phyloP scores from a whole-genome alignment of 2,888 invertebrate genomes.

The Drosophila nigritarsus region DNA sequence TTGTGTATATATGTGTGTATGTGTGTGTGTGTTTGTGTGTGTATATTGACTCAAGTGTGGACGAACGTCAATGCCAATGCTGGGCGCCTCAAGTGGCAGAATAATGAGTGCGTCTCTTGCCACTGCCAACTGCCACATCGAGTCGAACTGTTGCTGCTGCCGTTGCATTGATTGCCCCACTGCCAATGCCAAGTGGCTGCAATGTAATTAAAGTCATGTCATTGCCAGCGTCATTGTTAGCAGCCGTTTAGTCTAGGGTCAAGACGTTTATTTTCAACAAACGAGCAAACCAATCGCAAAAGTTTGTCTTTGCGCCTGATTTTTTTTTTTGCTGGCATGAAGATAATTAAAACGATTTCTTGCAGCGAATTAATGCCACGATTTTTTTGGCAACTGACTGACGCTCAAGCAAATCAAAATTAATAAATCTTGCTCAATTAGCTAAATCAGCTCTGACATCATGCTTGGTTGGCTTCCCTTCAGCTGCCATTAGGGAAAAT shows the following conservation, averaged over 20 bases:
- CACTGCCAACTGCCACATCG: conserved; percentile 39
- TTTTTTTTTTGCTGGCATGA: conserved; percentile 9
- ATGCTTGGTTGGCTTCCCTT: conserved; percentile 17
- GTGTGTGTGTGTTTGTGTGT: conserved; percentile 23
- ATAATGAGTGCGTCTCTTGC: conserved; percentile 59
- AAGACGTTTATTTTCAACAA: conserved; percentile 15
- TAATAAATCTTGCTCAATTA: conserved; percentile 75
- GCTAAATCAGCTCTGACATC: conserved; percentile 46
- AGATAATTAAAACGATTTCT: conserved; percentile 62
- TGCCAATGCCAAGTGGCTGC: conserved; percentile 56
- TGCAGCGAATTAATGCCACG: conserved; percentile 21
- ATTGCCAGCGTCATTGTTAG: conserved; percentile 60
- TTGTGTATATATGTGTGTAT: conserved; percentile 5
- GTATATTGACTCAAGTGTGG: conserved; percentile 35
- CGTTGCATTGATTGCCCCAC: conserved; percentile 44
- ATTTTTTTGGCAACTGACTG: conserved; percentile 61
- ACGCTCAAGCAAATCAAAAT: conserved; percentile 68
- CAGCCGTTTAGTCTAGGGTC: conserved; percentile 35
- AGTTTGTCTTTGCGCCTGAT: conserved; percentile 36
- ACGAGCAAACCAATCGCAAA: conserved; percentile 55
- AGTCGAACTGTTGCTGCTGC: conserved; percentile 17
- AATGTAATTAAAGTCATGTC: conserved; percentile 78
- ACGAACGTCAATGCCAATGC: conserved; percentile 55
- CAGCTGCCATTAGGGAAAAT: background rate
- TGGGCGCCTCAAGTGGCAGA: conserved; percentile 68